phyloP scores from a whole-genome alignment of 2,888 invertebrate species.

The Monoplex corrugatus region DNA sequence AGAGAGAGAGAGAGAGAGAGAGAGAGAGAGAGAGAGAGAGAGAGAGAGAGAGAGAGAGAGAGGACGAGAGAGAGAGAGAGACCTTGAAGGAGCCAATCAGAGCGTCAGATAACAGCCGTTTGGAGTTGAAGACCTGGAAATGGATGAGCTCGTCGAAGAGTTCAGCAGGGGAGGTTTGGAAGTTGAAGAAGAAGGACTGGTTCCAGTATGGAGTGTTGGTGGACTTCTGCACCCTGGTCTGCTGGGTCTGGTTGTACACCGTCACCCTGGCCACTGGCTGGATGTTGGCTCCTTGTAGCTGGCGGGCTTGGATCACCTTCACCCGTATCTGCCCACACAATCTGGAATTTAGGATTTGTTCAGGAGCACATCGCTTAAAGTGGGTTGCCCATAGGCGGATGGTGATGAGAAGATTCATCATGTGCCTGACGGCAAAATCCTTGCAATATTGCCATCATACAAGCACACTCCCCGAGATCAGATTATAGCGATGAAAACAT shows the following conservation, averaged over 20 bases:
- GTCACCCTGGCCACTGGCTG: constrained; percentile 81
- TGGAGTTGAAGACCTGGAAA: constrained; percentile 82
- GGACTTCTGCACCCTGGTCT: constrained; percentile 81
- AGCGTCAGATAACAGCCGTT: constrained; percentile 81
- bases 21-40: neutral
- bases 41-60: neutral
- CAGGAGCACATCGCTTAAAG: too few species aligned
- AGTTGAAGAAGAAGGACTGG: constrained; percentile 83
- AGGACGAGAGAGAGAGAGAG: neutral
- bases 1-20: constrained; percentile 1
- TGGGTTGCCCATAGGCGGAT: neutral
- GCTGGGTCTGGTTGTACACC: constrained; percentile 79
- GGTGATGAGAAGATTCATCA: neutral
- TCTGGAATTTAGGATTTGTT: too few species aligned
- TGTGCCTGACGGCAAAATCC: too few species aligned
- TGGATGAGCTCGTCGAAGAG: constrained; percentile 81
- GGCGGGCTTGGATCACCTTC: constrained; percentile 82
- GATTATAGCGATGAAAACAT: too few species aligned
- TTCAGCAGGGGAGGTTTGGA: constrained; percentile 80
- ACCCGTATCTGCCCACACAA: constrained; percentile 82
- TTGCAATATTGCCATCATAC: too few species aligned
- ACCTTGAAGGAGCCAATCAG: constrained; percentile 82
- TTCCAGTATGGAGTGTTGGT: constrained; percentile 82
- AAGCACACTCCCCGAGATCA: too few species aligned
- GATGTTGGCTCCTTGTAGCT: constrained; percentile 82